These are phyloP conservation scores for Myiagra hebetior DNA, from an alignment of 2,113 vertebrate genomes.

Conservation along the genomic window DNA sequence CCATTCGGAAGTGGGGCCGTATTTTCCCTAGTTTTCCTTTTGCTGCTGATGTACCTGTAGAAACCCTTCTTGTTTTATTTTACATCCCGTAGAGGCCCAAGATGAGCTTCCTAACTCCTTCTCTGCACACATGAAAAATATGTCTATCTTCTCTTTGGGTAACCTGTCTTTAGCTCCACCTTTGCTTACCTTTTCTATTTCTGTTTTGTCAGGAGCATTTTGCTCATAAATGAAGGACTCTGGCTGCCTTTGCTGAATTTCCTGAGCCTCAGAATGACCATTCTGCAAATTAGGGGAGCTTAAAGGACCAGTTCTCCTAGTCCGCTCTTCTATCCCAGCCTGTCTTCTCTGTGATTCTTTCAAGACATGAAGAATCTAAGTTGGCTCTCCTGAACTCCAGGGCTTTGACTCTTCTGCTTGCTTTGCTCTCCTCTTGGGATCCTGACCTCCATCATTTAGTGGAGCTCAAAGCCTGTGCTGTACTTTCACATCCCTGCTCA, in stretches of 20 bases:
- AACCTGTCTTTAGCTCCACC: not conserved
- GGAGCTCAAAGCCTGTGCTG: not conserved
- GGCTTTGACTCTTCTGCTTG: not conserved
- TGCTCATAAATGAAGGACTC: not conserved
- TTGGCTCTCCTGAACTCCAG: not conserved
- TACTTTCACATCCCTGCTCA: not conserved
- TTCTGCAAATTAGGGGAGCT: not conserved
- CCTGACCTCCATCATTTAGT: not conserved
- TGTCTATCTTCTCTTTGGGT: not conserved
- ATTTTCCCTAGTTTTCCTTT: not conserved
- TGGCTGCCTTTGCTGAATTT: not conserved
- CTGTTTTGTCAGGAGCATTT: not conserved
- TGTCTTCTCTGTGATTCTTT: not conserved
- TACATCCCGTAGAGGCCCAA: too few species aligned
- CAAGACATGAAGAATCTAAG: not conserved
- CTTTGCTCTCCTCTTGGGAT: not conserved
- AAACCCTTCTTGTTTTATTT: not conserved
- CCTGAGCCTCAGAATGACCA: not conserved
- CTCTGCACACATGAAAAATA: not conserved
- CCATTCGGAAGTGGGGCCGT: not conserved
- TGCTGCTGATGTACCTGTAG: not conserved
- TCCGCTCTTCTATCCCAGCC: not conserved
- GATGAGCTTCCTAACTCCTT: not conserved
- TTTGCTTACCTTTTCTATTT: not conserved
- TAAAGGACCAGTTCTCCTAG: not conserved